Percentiles rank a stretch among this genome's conserved stretches.
phyloP scores from a whole-genome alignment of 2,888 invertebrate genomes.

The Sabatieria punctata region DNA sequence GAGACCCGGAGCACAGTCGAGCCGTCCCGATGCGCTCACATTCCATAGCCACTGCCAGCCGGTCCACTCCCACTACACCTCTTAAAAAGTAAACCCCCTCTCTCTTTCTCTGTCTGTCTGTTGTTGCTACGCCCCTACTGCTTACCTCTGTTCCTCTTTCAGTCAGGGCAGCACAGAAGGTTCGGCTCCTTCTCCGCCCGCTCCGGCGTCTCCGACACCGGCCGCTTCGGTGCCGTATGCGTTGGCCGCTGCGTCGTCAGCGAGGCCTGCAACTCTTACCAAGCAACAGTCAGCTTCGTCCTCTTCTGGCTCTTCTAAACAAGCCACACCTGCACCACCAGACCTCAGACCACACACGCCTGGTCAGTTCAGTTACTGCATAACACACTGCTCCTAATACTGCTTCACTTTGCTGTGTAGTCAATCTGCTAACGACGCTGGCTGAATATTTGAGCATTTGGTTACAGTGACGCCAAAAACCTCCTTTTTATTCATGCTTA shows the following conservation, averaged over 20 bases:
- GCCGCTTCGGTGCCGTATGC: slow-evolving; percentile 8
- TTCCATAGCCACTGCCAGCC: background rate
- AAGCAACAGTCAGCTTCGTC: slow-evolving; percentile 6
- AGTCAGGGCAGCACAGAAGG: background rate
- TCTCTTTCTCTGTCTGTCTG: background rate
- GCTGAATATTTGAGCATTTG: too few species aligned
- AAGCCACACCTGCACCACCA: slow-evolving; percentile 1
- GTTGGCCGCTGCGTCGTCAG: too few species aligned
- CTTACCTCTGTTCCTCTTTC: background rate
- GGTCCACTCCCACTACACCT: slow-evolving; percentile 9
- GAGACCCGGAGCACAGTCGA: too few species aligned
- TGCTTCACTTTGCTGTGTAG: too few species aligned
- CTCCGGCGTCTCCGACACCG: slow-evolving; percentile 11
- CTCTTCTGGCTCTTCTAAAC: slow-evolving; percentile 1
- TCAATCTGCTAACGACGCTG: too few species aligned
- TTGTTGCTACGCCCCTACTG: slow-evolving; percentile 1
- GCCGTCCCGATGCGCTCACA: too few species aligned
- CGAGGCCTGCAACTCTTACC: slow-evolving; percentile 10
- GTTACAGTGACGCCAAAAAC: too few species aligned
- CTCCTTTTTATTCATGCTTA: too few species aligned
- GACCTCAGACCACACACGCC: background rate
- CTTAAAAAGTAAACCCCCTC: background rate
- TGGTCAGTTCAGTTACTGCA: slow-evolving; percentile 1
- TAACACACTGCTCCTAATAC: slow-evolving; percentile 6
- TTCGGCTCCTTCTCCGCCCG: background rate